phyloP scores from a whole-genome alignment of 2,113 vertebrate species.

The Solea senegalensis region DNA sequence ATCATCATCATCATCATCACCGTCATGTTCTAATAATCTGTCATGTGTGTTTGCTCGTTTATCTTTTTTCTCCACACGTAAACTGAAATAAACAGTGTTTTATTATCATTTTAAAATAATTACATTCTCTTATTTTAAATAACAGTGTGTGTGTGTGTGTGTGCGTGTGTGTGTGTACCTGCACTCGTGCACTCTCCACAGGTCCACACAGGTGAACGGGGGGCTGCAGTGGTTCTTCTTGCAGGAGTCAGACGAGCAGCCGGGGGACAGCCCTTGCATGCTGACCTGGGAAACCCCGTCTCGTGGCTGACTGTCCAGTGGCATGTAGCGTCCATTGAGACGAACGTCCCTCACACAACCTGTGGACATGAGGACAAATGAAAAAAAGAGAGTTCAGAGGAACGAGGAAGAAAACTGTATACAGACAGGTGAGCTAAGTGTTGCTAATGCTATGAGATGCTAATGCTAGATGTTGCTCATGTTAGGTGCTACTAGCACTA shows the following conservation, averaged over 20 bases:
- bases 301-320: constrained; percentile 80
- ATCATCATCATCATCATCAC: not conserved
- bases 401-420: too few species aligned
- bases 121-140: too few species aligned
- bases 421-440: too few species aligned
- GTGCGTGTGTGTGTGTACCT: constrained; percentile 73
- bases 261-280: constrained; percentile 82
- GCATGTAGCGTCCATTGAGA: constrained; percentile 86
- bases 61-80: too few species aligned
- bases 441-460: too few species aligned
- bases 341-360: constrained; percentile 89
- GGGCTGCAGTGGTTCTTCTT: constrained; percentile 86
- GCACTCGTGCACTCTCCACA: constrained; percentile 92
- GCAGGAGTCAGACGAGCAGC: constrained; percentile 88
- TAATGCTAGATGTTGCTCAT: too few species aligned
- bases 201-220: constrained; percentile 87
- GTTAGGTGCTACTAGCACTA: too few species aligned
- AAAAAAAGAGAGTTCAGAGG: not conserved
- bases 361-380: constrained; percentile 39
- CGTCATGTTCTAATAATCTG: too few species aligned
- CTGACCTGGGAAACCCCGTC: constrained; percentile 84
- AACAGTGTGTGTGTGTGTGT: constrained; percentile 1
- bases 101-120: too few species aligned
- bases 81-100: not conserved
- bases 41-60: not conserved